A percentile compares a stretch with the other conserved stretches of the same genome.
Evolutionary conservation across 2,888 invertebrate species (phyloP).

Genomic region (Xylocampa areola): DNA sequence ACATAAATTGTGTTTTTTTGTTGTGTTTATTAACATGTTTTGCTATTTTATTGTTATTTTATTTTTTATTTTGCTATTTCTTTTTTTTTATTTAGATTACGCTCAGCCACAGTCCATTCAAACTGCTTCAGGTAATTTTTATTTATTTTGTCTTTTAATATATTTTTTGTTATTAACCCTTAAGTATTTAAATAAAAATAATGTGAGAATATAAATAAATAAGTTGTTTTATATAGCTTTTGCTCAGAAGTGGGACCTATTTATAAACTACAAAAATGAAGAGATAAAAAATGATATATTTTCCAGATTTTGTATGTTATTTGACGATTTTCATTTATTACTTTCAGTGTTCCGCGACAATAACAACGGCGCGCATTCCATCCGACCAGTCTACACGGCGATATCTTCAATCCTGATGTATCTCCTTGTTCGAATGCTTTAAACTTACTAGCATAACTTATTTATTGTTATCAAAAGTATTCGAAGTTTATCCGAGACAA

Average conservation of each 20-base stretch:
- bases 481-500: conserved; percentile 63
- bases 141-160: no score
- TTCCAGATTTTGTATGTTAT: no score
- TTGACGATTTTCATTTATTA: conserved; percentile 14
- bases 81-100: conserved; percentile 74
- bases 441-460: conserved; percentile 75
- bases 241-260: no score
- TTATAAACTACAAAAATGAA: no score
- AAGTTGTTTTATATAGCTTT: no score
- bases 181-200: no score
- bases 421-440: conserved; percentile 82
- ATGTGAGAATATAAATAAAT: no score
- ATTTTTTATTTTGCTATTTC: conserved; percentile 69
- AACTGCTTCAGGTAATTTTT: conserved; percentile 80
- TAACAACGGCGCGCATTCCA: conserved; percentile 65
- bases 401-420: conserved; percentile 78
- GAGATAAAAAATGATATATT: no score
- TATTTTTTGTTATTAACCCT: no score
- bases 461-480: conserved; percentile 80
- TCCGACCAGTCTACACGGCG: conserved; percentile 64
- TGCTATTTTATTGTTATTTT: conserved; percentile 43
- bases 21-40: conserved; percentile 5
- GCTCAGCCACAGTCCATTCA: conserved; percentile 75
- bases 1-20: neutral
- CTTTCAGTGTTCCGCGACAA: conserved; percentile 75